Base-by-base conservation (phyloP, 2,888 invertebrate genomes). In the Ceraclea dissimilis region DNA sequence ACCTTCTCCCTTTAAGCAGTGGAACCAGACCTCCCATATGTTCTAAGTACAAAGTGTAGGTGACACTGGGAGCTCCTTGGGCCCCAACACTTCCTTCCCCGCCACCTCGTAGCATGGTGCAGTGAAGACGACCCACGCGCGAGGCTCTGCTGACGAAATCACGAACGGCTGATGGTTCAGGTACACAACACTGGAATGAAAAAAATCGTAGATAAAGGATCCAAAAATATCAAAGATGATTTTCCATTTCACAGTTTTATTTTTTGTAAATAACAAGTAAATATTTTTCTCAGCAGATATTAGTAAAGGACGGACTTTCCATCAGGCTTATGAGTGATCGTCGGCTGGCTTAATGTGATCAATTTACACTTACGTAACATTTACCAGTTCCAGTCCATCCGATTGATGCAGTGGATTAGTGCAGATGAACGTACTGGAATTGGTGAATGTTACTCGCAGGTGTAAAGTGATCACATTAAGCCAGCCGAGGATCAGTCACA, bases 21-120 rank as follows among this genome's bases (percentile, higher is more conserved):
- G 99, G 98, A 62, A 99, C 94, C 49, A 98, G 78, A 1, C 98
- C 98, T 2, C 98, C 98, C 33, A 97, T 79, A 72, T 96, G 96
- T 71, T 98, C 97, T 64, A 97, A 77, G 71, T 97, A 98, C 13
- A 92, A 74, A 0, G 91, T 92, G 69, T 92, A 93, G 64, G 90
- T 90, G 31, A 88, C 89, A 34, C 86, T 85, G 4, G 80, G 77
- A 59, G 71, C 71, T 1, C 88, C 89, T 33, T 85, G 85, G 4
- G 80, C 77, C 58, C 72, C 71, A 1, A 51, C 31, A 10, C 51
- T 39, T 1, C 34, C 33, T 65, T 93, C 93, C 60, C 88, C 87
- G 62, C 92, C 92, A 68, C 95, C 93, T 0, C 95, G 82, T 59
- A 97, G 86, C 90, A 99, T 97, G 54, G 98, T 99, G 76, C 99